Evolutionary conservation across 2,797 vertebrate genomes (phyloP).

Genomic region (Scarus forsteni): DNA sequence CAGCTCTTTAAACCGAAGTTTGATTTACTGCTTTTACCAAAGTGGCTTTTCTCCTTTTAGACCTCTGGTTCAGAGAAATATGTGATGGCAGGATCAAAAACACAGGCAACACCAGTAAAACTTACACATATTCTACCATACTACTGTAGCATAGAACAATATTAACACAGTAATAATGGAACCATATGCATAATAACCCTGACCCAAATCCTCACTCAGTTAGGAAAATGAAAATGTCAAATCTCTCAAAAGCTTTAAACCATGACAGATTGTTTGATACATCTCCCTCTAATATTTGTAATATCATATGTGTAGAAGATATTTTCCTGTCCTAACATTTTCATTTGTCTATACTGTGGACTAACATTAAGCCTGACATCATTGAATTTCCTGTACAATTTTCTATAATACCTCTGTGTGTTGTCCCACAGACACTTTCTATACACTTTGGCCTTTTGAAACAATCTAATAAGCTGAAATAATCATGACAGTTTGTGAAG

Average conservation of each 20-base stretch:
- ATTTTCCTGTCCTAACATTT: slow-evolving; percentile 13
- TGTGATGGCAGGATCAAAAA: too few relatives aligned
- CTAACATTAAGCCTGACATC: slow-evolving; percentile 19
- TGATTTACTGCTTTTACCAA: too few relatives aligned
- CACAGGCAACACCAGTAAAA: too few relatives aligned
- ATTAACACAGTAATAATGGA: neutral
- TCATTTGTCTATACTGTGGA: slow-evolving; percentile 12
- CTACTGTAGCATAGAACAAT: too few relatives aligned
- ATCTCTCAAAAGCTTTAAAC: slow-evolving; percentile 7
- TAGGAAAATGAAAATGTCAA: slow-evolving; percentile 25
- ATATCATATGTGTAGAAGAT: neutral
- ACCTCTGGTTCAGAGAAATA: too few relatives aligned
- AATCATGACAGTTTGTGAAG: slow-evolving; percentile 1
- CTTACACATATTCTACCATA: too few relatives aligned
- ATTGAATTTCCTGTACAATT: slow-evolving; percentile 18
- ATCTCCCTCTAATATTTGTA: neutral
- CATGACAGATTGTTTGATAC: neutral
- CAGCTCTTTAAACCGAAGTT: too few relatives aligned
- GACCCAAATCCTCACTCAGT: slow-evolving; percentile 5
- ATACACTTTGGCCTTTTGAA: slow-evolving; percentile 26
- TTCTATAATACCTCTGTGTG: slow-evolving; percentile 10
- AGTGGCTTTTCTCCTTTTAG: too few relatives aligned
- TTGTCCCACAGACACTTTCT: slow-evolving; percentile 24
- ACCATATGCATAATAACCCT: slow-evolving; percentile 2
- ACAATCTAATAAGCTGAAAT: slow-evolving; percentile 21